Base-by-base conservation (phyloP, 2,797 vertebrate species). In the Sebastes paucispinis region DNA sequence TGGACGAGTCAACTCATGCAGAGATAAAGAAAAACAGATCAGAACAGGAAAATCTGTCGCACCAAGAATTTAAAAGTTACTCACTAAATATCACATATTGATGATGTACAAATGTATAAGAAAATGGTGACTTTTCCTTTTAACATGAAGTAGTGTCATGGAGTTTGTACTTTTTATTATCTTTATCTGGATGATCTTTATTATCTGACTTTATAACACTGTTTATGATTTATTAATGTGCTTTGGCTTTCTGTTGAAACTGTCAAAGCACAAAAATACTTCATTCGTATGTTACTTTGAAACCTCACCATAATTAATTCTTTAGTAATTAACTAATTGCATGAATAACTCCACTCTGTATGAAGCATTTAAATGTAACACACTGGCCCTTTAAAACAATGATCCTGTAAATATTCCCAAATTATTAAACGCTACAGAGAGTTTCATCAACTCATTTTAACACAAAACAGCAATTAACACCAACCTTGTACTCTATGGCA, bases 401-500 rank as follows among this genome's bases (percentile, higher is more conserved):
- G 20, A 14, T 5, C 2, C 3, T 55, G 3, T 36, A 20, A 34
- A 55, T 64, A 58, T 27, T 25, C 13, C 22, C 52, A 47, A 47
- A 55, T 24, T 6, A 52, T 31, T 3, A 14, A 60, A 10, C 1
- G 6, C n/a, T 8, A 11, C n/a, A 24, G 8, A 50, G 9, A 52
- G 10, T 39, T 39, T 39, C 1, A 39, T 39, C 13, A 39, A 39
- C 36, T 39, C 2, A 39, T 39, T 39, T 39, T 14, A 39, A 39
- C 36, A 39, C 39, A 47, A 39, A 71, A 36, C 8, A 72, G 25
- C 1, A 25, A 39, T 54, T 8, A 52, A 66, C 3, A 90, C 94
- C 87, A 59, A 99, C 98, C 97, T 98, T 95, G 57, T 70, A 66
- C 8, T 98, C 93, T 43, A 97, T 94, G 64, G 93, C 91, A 18